phyloP scores from a whole-genome alignment of 2,888 invertebrate genomes.

The Lysandra bellargus region DNA sequence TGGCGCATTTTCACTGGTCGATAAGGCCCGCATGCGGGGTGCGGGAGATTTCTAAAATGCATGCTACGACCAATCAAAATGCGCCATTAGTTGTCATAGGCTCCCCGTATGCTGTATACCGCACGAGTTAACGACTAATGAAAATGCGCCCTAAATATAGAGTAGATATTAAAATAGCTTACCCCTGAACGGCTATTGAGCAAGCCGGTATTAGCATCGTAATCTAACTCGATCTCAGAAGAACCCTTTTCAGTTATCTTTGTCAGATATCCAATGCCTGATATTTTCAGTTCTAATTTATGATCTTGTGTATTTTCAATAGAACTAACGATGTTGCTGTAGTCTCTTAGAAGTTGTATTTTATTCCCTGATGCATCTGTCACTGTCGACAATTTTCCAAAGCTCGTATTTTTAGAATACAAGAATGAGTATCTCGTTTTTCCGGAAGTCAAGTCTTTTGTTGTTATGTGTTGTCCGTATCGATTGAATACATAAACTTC shows the following conservation, averaged over 20 bases:
- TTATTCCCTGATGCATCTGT: constrained; percentile 96
- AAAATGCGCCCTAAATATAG: neutral
- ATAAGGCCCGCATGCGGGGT: no score
- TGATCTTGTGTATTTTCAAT: constrained; percentile 97
- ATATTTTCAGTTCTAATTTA: constrained; percentile 94
- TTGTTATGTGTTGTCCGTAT: constrained; percentile 97
- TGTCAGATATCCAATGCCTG: constrained; percentile 94
- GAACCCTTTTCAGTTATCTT: constrained; percentile 93
- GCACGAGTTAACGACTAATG: no score
- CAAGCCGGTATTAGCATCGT: constrained; percentile 93
- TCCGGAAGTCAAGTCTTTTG: constrained; percentile 96
- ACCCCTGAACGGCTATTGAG: constrained; percentile 91
- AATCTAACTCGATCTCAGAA: constrained; percentile 93
- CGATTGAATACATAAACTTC: constrained; percentile 96
- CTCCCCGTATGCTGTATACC: no score
- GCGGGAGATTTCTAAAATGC: no score
- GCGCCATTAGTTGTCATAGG: no score
- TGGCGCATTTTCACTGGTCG: no score
- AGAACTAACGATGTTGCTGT: constrained; percentile 94
- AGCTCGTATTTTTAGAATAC: constrained; percentile 97
- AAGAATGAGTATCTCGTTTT: constrained; percentile 96
- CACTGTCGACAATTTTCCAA: constrained; percentile 95
- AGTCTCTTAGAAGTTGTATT: constrained; percentile 94
- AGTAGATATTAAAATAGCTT: constrained; percentile 49
- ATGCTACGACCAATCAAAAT: no score